Conservation (phyloP, 2,888 invertebrate species). For the Idaea biselata region DNA sequence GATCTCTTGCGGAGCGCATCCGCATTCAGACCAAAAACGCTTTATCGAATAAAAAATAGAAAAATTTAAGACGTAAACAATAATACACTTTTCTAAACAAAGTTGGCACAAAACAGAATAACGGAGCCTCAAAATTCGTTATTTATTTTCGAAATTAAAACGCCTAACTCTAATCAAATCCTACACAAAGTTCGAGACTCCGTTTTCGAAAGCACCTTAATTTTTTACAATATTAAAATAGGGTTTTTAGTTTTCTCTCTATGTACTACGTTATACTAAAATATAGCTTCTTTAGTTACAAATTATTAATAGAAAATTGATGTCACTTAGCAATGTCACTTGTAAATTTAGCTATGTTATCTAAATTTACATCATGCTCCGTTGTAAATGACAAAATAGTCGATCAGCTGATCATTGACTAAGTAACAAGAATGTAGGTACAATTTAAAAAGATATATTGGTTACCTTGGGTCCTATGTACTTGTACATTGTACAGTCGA, state of each 20-base stretch:
- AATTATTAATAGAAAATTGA: conserved; percentile 62
- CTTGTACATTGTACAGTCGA: too few species aligned
- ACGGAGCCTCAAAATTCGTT: conserved; percentile 54
- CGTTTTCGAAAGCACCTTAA: conserved; percentile 67
- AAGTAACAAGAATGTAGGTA: background rate
- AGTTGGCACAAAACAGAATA: conserved; percentile 68
- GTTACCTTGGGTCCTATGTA: too few species aligned
- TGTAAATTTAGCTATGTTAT: background rate
- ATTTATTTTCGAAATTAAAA: conserved; percentile 65
- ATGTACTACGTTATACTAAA: conserved; percentile 55
- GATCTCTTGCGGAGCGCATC: background rate
- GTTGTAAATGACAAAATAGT: background rate
- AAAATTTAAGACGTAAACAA: conserved; percentile 13
- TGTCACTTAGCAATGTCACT: background rate
- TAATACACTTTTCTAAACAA: conserved; percentile 25
- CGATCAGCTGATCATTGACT: background rate
- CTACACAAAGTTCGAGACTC: conserved; percentile 54
- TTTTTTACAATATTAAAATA: conserved; percentile 38
- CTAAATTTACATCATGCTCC: background rate
- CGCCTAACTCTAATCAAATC: conserved; percentile 67
- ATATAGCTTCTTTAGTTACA: conserved; percentile 66
- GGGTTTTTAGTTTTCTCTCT: conserved; percentile 39
- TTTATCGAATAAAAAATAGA: conserved; percentile 4
- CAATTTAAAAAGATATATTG: background rate
- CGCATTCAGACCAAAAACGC: background rate